These are phyloP conservation scores for Drosophila nigritarsus DNA, from an alignment of 2,888 invertebrate species.

Conservation along the genomic window DNA sequence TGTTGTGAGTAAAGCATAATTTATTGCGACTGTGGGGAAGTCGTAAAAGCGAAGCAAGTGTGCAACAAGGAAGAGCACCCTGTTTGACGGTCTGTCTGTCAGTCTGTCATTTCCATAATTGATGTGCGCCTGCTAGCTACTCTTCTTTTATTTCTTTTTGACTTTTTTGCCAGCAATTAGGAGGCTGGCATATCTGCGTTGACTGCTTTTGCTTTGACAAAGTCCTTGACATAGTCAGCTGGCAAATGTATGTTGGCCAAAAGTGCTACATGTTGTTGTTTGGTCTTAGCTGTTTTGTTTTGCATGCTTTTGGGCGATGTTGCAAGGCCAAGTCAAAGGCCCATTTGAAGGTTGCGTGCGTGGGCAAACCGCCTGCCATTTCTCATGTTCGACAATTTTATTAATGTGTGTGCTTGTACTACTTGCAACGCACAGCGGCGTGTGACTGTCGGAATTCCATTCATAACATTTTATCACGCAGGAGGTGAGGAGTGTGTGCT, in stretches of 20 bases:
- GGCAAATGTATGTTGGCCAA: constrained; percentile 41
- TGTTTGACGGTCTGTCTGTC: constrained; percentile 2
- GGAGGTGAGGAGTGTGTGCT: constrained; percentile 33
- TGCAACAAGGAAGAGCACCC: constrained; percentile 44
- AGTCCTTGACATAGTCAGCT: constrained; percentile 69
- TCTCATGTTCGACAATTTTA: constrained; percentile 73
- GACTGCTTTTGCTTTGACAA: constrained; percentile 8
- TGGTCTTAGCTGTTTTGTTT: constrained; percentile 38
- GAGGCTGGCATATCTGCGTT: constrained; percentile 7
- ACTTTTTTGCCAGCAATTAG: constrained; percentile 22
- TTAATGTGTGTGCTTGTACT: constrained; percentile 59
- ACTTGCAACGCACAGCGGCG: constrained; percentile 59
- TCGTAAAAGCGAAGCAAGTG: constrained; percentile 66
- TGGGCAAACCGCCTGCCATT: constrained; percentile 21
- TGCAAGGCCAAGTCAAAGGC: constrained; percentile 62
- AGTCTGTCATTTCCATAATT: constrained; percentile 61
- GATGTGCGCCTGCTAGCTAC: constrained; percentile 49
- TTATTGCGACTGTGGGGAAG: constrained; percentile 58
- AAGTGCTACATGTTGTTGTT: constrained; percentile 31
- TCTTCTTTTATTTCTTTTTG: neutral
- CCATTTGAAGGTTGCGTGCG: constrained; percentile 67
- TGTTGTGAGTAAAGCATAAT: constrained; percentile 60
- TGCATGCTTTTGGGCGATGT: constrained; percentile 64
- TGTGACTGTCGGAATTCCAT: constrained; percentile 71
- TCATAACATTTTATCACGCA: constrained; percentile 63